Percentiles rank a stretch among this genome's conserved stretches.
Evolutionary conservation across 2,113 vertebrate genomes (phyloP).

Genomic region (Saguinus midas): DNA sequence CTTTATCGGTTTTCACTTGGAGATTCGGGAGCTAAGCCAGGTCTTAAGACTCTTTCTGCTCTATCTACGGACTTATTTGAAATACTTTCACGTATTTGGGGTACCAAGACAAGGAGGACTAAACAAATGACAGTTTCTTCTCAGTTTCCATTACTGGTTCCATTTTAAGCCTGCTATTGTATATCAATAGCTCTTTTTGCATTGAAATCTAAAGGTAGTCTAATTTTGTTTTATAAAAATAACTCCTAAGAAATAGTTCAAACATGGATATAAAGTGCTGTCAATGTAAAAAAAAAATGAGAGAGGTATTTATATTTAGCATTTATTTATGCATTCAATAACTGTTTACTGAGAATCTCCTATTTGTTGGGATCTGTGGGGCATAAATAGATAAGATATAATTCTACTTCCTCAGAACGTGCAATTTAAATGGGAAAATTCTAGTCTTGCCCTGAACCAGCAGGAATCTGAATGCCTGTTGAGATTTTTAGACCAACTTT

Average conservation of each 20-base stretch:
- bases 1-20: constrained; percentile 46
- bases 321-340: neutral
- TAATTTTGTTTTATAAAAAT: constrained; percentile 24
- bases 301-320: neutral
- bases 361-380: neutral
- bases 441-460: neutral
- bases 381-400: neutral
- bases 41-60: constrained; percentile 56
- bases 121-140: neutral
- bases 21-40: constrained; percentile 49
- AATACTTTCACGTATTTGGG: neutral
- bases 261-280: neutral
- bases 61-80: neutral
- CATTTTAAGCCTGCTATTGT: neutral
- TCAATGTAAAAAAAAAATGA: neutral
- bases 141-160: neutral
- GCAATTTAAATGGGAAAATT: neutral
- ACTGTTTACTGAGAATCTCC: neutral
- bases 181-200: constrained; percentile 11
- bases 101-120: neutral
- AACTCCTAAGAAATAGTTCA: constrained; percentile 26
- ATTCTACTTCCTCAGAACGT: neutral
- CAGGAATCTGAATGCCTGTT: neutral
- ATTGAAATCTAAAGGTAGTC: constrained; percentile 35
- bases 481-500: neutral